A percentile compares a stretch with the other conserved stretches of the same genome.
Evolutionary conservation across 2,888 invertebrate genomes (phyloP).

Genomic region (Pseudeuparius sepicola): DNA sequence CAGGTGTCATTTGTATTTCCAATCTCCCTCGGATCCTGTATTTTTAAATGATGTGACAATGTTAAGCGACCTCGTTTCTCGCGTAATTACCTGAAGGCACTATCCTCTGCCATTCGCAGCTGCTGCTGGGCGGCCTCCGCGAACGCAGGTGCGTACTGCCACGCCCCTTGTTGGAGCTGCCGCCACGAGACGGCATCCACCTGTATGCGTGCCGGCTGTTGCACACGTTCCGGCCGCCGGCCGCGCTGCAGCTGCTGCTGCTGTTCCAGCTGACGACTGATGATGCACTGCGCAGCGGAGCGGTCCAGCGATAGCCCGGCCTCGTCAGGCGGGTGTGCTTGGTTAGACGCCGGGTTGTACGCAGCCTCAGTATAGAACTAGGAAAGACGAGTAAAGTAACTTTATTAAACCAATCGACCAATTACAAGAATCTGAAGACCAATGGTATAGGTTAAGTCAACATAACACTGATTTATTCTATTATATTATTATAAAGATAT

Average conservation of each 20-base stretch:
- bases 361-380: slow-evolving; percentile 87
- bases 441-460: no score
- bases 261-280: slow-evolving; percentile 24
- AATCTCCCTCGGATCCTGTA: no score
- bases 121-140: no score
- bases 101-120: no score
- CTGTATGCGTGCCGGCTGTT: slow-evolving; percentile 29
- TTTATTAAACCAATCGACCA: no score
- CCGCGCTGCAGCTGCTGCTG: slow-evolving; percentile 14
- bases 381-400: slow-evolving; percentile 30
- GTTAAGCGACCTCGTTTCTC: no score
- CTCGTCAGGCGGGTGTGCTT: slow-evolving; percentile 34
- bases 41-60: no score
- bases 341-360: slow-evolving; percentile 62
- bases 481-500: neutral
- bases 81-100: no score
- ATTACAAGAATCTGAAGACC: no score
- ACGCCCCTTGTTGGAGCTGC: slow-evolving; percentile 36
- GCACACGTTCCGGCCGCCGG: slow-evolving; percentile 4
- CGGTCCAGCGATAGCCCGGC: slow-evolving; percentile 26
- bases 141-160: no score
- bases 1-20: no score
- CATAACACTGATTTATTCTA: slow-evolving; percentile 4
- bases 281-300: slow-evolving; percentile 28
- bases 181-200: slow-evolving; percentile 42